Evolutionary conservation across 2,888 invertebrate genomes (phyloP).

Genomic region (Chrysomela aeneicollis): DNA sequence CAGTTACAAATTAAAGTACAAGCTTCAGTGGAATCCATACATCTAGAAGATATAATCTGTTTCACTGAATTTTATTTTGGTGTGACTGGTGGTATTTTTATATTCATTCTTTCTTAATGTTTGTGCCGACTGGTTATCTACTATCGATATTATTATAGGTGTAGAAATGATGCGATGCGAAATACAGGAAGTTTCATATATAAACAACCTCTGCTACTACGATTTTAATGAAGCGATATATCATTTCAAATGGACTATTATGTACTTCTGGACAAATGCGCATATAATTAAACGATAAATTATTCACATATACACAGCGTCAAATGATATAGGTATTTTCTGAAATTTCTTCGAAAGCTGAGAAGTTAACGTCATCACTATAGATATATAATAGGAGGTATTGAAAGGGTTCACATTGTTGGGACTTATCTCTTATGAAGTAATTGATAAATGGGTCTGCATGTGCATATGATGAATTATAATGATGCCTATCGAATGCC

Average conservation of each 20-base stretch:
- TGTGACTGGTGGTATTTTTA: slow-evolving; percentile 1
- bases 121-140: background rate
- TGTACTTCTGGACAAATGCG: slow-evolving; percentile 3
- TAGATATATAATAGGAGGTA: background rate
- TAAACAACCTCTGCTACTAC: slow-evolving; percentile 3
- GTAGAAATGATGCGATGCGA: slow-evolving; percentile 2
- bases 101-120: background rate
- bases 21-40: background rate
- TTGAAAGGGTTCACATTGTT: background rate
- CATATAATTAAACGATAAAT: slow-evolving; percentile 2
- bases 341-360: background rate
- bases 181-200: slow-evolving; percentile 3
- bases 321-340: background rate
- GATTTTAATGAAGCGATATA: slow-evolving; percentile 5
- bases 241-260: slow-evolving; percentile 5
- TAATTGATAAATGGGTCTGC: slow-evolving; percentile 4
- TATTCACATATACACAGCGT: background rate
- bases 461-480: background rate
- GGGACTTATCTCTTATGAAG: background rate
- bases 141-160: slow-evolving; percentile 1
- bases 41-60: background rate
- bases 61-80: background rate
- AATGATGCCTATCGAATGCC: background rate
- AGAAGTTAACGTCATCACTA: background rate
- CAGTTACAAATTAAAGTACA: background rate